A percentile compares a stretch with the other conserved stretches of the same genome.
Conservation (phyloP, 1,140 invertebrate species). For the Aphaenogaster ashmeadi region DNA sequence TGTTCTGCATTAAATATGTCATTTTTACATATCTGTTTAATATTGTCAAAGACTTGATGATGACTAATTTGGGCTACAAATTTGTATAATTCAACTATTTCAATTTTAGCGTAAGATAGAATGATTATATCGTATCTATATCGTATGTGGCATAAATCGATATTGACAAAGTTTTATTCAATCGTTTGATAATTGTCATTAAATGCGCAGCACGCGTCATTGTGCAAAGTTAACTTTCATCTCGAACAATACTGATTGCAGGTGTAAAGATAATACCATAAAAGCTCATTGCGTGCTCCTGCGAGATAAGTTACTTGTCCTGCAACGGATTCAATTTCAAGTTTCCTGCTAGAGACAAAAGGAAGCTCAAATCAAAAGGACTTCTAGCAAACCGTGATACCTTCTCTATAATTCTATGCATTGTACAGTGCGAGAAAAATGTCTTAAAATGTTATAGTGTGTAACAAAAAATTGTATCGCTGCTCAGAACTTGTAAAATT, state of each 20-base stretch:
- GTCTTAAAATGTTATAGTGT: not conserved
- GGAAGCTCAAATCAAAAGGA: constrained; percentile 7
- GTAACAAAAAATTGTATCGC: not conserved
- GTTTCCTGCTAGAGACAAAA: constrained; percentile 48
- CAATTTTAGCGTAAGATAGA: not conserved
- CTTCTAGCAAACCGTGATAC: not conserved
- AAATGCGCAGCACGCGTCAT: constrained; percentile 14
- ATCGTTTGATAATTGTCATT: constrained; percentile 57
- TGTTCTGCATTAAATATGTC: not conserved
- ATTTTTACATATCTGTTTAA: not conserved
- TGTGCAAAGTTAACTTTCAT: constrained; percentile 9
- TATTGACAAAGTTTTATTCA: constrained; percentile 37
- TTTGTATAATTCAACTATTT: not conserved
- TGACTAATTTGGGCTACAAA: constrained; percentile 8
- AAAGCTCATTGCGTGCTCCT: constrained; percentile 41
- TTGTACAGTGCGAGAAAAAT: not conserved
- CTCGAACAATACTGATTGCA: constrained; percentile 37
- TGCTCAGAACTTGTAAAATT: not conserved
- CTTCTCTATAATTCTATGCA: not conserved
- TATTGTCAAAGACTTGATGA: not conserved
- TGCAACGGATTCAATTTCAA: constrained; percentile 54
- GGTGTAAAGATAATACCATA: constrained; percentile 38
- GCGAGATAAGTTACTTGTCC: constrained; percentile 51
- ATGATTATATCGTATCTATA: not conserved
- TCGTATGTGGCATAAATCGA: not conserved